A percentile compares a stretch with the other conserved stretches of the same genome.
Conservation (phyloP, 2,113 vertebrate genomes). For the Pygoscelis adeliae region DNA sequence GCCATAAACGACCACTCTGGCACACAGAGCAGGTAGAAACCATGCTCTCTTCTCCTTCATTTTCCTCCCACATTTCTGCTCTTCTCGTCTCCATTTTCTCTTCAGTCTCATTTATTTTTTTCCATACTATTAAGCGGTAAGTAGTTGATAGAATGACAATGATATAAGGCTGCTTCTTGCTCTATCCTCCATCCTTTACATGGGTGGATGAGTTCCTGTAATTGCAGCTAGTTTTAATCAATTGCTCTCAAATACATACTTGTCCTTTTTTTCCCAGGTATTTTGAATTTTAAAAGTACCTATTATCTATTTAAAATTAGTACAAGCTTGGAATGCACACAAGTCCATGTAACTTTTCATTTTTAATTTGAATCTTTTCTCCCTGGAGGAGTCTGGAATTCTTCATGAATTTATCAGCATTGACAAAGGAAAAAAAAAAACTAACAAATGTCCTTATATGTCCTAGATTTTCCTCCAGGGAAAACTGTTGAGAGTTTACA, state of each 20-base stretch:
- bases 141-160: slow-evolving; percentile 36
- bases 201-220: slow-evolving; percentile 12
- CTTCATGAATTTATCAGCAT: neutral
- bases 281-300: neutral
- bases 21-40: neutral
- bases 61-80: slow-evolving; percentile 31
- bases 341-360: neutral
- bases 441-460: neutral
- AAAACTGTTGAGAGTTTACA: neutral
- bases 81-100: neutral
- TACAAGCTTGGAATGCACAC: neutral
- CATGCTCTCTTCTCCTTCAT: neutral
- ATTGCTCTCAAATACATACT: slow-evolving; percentile 8
- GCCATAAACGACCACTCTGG: neutral
- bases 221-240: slow-evolving; percentile 42
- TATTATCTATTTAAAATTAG: neutral
- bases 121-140: slow-evolving; percentile 23
- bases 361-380: slow-evolving; percentile 35
- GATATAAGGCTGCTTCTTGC: slow-evolving; percentile 19
- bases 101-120: slow-evolving; percentile 27
- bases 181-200: neutral
- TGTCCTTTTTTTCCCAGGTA: neutral
- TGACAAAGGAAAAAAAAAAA: neutral
- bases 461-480: slow-evolving; percentile 13
- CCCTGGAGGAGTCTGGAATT: neutral